Evolutionary conservation across 2,113 vertebrate genomes (phyloP).

Genomic region (Platichthys stellatus): DNA sequence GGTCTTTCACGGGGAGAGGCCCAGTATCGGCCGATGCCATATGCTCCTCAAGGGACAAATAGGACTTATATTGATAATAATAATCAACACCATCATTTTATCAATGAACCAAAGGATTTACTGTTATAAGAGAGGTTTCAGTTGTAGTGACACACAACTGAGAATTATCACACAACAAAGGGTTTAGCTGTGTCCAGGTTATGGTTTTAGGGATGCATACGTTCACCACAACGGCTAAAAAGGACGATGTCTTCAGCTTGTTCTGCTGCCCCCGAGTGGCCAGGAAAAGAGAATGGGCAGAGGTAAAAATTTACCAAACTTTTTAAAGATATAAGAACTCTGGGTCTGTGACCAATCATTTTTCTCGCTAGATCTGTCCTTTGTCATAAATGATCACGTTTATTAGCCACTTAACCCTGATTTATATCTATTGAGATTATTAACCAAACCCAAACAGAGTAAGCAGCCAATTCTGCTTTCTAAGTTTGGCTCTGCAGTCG

Average conservation of each 20-base stretch:
- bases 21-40: too few relatives aligned
- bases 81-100: background rate
- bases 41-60: too few relatives aligned
- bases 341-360: too few relatives aligned
- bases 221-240: background rate
- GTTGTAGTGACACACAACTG: too few relatives aligned
- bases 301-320: background rate
- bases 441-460: too few relatives aligned
- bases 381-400: background rate
- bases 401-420: background rate
- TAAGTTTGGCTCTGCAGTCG: background rate
- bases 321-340: background rate
- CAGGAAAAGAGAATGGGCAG: background rate
- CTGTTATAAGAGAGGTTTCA: background rate
- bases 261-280: slow-evolving; percentile 1
- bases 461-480: background rate
- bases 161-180: too few relatives aligned
- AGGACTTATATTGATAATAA: too few relatives aligned
- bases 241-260: background rate
- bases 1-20: too few relatives aligned
- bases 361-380: too few relatives aligned
- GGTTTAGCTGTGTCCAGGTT: too few relatives aligned
- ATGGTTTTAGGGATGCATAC: background rate
- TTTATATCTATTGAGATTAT: too few relatives aligned
- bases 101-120: background rate